phyloP scores from a whole-genome alignment of 2,888 invertebrate genomes.

The Trissolcus brochymenae region DNA sequence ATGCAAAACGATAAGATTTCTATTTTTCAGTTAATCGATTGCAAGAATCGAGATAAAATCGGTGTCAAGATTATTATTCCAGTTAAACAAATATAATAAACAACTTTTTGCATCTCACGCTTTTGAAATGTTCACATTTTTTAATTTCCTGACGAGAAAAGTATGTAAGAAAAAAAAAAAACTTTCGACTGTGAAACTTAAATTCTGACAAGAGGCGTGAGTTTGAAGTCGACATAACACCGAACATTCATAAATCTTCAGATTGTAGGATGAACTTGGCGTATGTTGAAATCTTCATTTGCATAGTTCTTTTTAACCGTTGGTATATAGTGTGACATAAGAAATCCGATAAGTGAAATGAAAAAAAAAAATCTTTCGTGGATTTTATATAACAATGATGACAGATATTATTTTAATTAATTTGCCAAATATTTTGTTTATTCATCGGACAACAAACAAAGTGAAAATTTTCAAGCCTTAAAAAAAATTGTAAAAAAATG shows the following conservation, averaged over 20 bases:
- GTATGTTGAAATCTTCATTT: slow-evolving; percentile 49
- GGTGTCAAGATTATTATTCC: slow-evolving; percentile 7
- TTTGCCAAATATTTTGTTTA: too few species aligned
- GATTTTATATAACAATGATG: slow-evolving; percentile 20
- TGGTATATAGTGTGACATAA: slow-evolving; percentile 16
- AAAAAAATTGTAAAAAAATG: not conserved
- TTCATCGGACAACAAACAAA: not conserved
- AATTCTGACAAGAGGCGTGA: not conserved
- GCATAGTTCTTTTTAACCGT: slow-evolving; percentile 42
- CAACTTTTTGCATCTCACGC: not conserved
- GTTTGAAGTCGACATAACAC: not conserved
- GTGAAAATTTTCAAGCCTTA: not conserved
- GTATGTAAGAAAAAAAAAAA: slow-evolving; percentile 5
- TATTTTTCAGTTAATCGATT: slow-evolving; percentile 25
- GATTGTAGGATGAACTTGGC: slow-evolving; percentile 45
- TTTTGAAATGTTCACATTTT: not conserved
- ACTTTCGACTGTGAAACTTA: not conserved
- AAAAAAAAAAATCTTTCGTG: slow-evolving; percentile 9
- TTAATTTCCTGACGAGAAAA: not conserved
- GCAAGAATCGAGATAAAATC: slow-evolving; percentile 26
- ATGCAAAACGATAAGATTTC: slow-evolving; percentile 8
- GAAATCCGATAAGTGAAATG: slow-evolving; percentile 27
- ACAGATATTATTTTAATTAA: not conserved
- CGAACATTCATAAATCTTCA: slow-evolving; percentile 38
- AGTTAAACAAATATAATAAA: not conserved